Evolutionary conservation across 2,888 invertebrate species (phyloP).

Genomic region (Dynastes hyllus): DNA sequence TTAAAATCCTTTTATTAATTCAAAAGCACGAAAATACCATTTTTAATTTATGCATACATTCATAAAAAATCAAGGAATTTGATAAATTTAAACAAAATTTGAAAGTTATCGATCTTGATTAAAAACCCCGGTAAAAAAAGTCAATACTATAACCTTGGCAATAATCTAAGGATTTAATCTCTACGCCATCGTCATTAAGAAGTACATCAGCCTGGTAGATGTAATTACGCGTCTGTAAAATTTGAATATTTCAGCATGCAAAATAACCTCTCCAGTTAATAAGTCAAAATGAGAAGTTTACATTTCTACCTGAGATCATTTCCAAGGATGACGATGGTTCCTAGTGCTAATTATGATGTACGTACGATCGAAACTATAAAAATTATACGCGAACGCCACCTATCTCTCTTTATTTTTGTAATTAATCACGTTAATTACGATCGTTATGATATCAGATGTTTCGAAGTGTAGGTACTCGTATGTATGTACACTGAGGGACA

Average conservation of each 20-base stretch:
- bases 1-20: too few species aligned
- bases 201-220: not conserved
- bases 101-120: too few species aligned
- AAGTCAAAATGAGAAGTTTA: not conserved
- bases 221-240: not conserved
- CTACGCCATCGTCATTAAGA: not conserved
- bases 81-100: too few species aligned
- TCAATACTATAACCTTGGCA: not conserved
- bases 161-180: constrained; percentile 18
- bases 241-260: too few species aligned
- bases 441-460: not conserved
- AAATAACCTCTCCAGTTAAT: constrained; percentile 1
- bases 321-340: not conserved
- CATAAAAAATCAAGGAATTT: constrained; percentile 1
- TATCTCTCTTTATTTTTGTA: not conserved
- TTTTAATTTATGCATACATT: not conserved
- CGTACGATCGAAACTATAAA: too few species aligned
- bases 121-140: too few species aligned
- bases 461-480: too few species aligned
- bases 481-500: too few species aligned
- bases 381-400: too few species aligned
- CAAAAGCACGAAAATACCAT: too few species aligned
- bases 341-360: not conserved
- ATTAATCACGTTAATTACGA: constrained; percentile 3
- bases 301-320: not conserved